Percentiles rank a stretch among this genome's conserved stretches.
phyloP scores from a whole-genome alignment of 2,797 vertebrate species.

The Esox lucius region DNA sequence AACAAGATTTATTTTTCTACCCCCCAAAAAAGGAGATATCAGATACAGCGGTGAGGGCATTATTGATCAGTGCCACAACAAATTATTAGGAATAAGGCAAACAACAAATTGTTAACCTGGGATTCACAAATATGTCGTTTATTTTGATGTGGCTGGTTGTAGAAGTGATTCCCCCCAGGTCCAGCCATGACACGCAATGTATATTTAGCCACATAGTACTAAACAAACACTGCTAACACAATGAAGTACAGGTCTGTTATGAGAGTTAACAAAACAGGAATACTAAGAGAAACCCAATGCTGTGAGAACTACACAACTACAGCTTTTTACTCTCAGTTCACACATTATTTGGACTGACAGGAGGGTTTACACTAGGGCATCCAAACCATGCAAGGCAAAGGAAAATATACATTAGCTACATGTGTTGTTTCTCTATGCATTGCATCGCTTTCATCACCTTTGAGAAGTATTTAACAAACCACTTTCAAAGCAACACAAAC shows the following conservation, averaged over 20 bases:
- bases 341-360: constrained; percentile 20
- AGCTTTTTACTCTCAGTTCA: constrained; percentile 18
- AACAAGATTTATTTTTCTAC: no score
- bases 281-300: constrained; percentile 29
- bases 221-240: constrained; percentile 31
- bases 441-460: not conserved
- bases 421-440: not conserved
- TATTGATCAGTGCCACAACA: not conserved
- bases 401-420: not conserved
- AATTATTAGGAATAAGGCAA: not conserved
- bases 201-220: constrained; percentile 19
- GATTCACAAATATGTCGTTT: constrained; percentile 9
- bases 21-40: not conserved
- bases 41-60: not conserved
- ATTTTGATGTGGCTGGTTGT: constrained; percentile 12
- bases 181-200: not conserved
- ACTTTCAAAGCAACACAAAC: not conserved
- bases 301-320: constrained; percentile 25
- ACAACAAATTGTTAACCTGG: not conserved
- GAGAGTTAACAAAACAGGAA: constrained; percentile 28
- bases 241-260: constrained; percentile 31
- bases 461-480: not conserved
- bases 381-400: not conserved
- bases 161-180: not conserved
- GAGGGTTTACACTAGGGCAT: constrained; percentile 16